phyloP scores from a whole-genome alignment of 2,797 vertebrate species.

The Sarcophilus harrisii region DNA sequence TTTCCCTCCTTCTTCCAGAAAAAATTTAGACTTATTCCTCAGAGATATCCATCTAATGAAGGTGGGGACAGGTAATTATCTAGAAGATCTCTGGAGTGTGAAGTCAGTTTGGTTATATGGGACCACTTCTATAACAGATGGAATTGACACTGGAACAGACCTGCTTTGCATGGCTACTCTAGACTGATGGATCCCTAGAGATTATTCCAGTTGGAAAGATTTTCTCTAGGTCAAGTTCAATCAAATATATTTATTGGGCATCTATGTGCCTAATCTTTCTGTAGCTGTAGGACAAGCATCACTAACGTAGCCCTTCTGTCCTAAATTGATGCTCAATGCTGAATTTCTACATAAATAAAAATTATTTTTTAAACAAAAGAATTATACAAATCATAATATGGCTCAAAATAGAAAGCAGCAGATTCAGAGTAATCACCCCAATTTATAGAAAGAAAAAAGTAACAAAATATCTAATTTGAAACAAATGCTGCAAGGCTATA shows the following conservation, averaged over 20 bases:
- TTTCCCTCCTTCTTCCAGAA: not conserved
- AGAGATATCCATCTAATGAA: not conserved
- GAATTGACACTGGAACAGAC: not conserved
- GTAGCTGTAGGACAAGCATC: not conserved
- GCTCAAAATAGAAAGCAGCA: slow-evolving; percentile 81
- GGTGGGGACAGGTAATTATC: not conserved
- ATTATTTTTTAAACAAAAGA: slow-evolving; percentile 13
- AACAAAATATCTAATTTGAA: slow-evolving; percentile 58
- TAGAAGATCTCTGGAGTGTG: not conserved
- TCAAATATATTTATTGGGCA: not conserved
- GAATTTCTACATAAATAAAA: slow-evolving; percentile 71
- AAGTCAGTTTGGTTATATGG: not conserved
- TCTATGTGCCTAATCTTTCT: not conserved
- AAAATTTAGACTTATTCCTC: not conserved
- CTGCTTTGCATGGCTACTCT: not conserved
- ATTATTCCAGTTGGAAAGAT: not conserved
- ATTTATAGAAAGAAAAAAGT: not conserved
- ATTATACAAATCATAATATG: slow-evolving; percentile 68
- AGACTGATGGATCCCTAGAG: not conserved
- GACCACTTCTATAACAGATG: not conserved
- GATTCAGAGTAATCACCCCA: slow-evolving; percentile 62
- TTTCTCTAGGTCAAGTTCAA: not conserved
- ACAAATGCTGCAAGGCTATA: slow-evolving; percentile 27
- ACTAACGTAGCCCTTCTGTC: not conserved
- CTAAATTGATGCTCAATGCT: slow-evolving; percentile 39